Conservation (phyloP, 1,140 invertebrate genomes). For the Acromyrmex echinatior region DNA sequence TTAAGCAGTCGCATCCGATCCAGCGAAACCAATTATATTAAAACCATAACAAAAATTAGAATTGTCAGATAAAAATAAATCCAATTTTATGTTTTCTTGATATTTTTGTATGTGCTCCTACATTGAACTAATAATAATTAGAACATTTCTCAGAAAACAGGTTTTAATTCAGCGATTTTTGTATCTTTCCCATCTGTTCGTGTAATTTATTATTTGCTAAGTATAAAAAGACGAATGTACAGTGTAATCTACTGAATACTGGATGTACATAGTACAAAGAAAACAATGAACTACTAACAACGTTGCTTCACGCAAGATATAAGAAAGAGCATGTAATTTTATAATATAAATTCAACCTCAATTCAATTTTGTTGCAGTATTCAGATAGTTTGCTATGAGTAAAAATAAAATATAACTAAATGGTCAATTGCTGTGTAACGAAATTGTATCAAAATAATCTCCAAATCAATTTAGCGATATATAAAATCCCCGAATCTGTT, state of each 20-base stretch:
- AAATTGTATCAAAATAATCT: background rate
- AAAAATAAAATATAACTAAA: background rate
- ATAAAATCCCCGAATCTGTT: background rate
- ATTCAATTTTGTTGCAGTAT: background rate
- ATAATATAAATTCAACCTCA: constrained; percentile 12
- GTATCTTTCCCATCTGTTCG: background rate
- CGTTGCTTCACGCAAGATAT: background rate
- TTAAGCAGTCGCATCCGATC: background rate
- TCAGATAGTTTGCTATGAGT: background rate
- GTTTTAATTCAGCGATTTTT: background rate
- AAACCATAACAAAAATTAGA: background rate
- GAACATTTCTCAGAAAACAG: background rate
- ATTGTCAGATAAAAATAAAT: background rate
- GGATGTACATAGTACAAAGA: background rate
- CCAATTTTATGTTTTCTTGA: background rate
- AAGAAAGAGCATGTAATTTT: background rate
- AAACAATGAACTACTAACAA: constrained; percentile 1
- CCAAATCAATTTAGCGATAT: background rate
- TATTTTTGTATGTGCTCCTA: background rate
- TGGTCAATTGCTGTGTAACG: background rate
- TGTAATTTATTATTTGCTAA: background rate
- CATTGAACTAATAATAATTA: background rate
- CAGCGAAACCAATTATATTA: background rate
- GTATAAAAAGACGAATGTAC: constrained; percentile 5
- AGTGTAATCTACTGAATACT: background rate